Evolutionary conservation across 2,888 invertebrate genomes (phyloP).

Genomic region (Aricia artaxerxes): DNA sequence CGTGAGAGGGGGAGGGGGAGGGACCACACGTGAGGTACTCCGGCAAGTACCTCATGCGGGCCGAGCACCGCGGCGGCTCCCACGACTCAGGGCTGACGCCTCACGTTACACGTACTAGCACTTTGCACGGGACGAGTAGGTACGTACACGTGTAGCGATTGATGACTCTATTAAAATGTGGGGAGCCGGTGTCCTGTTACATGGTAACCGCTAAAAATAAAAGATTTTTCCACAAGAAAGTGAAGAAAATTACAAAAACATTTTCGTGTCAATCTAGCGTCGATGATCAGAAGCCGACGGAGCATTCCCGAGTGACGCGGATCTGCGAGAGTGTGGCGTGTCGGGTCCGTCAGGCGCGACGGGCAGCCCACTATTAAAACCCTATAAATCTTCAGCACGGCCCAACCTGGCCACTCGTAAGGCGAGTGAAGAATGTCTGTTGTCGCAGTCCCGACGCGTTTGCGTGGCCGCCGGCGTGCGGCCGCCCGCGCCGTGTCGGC

Average conservation of each 20-base stretch:
- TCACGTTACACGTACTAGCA: background rate
- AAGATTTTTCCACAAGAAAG: background rate
- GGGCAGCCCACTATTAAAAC: background rate
- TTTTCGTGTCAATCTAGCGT: background rate
- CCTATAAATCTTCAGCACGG: background rate
- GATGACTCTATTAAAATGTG: background rate
- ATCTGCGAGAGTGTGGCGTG: background rate
- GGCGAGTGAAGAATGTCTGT: background rate
- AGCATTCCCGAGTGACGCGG: background rate
- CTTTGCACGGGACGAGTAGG: background rate
- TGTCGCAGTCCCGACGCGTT: background rate
- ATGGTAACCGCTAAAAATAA: too few species aligned
- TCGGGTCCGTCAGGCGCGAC: background rate
- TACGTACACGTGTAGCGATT: background rate
- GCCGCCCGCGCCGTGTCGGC: background rate
- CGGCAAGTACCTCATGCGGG: slow-evolving; percentile 53
- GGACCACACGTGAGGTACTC: slow-evolving; percentile 62
- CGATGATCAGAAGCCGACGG: background rate
- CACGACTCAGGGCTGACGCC: background rate
- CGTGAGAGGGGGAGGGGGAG: slow-evolving; percentile 31
- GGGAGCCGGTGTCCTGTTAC: background rate
- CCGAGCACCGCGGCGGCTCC: slow-evolving; percentile 46
- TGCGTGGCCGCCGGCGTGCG: background rate
- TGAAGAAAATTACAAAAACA: background rate
- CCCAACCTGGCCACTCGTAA: background rate